phyloP scores from a whole-genome alignment of 2,888 invertebrate species.

The Drosophila sordidapex region DNA sequence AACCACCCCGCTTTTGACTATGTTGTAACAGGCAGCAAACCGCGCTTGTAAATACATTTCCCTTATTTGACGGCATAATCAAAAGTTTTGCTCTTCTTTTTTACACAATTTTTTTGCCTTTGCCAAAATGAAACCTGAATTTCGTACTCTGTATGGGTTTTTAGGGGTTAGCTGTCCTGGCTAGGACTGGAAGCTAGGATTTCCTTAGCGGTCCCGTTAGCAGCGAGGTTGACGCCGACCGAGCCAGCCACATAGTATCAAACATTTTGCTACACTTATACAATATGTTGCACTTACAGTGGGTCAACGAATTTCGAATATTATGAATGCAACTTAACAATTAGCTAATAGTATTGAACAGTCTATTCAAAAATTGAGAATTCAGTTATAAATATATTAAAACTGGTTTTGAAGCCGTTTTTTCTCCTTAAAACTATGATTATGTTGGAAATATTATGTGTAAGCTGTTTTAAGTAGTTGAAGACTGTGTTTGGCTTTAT shows the following conservation, averaged over 20 bases:
- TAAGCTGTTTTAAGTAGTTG: not conserved
- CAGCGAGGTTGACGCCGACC: constrained; percentile 38
- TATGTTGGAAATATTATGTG: not conserved
- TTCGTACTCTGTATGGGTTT: constrained; percentile 42
- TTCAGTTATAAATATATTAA: not conserved
- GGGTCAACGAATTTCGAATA: constrained; percentile 11
- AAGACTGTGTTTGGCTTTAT: not conserved
- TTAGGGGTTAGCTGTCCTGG: constrained; percentile 33
- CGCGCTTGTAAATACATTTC: constrained; percentile 69
- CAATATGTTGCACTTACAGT: constrained; percentile 73
- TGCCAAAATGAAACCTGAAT: constrained; percentile 71
- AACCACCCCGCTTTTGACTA: constrained; percentile 10
- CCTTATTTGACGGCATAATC: constrained; percentile 70
- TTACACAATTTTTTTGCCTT: constrained; percentile 14
- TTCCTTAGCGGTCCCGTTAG: constrained; percentile 28
- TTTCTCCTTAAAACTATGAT: not conserved
- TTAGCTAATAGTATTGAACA: not conserved
- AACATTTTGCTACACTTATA: constrained; percentile 78
- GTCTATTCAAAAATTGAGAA: not conserved
- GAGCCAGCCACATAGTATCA: constrained; percentile 70
- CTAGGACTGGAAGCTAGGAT: constrained; percentile 7
- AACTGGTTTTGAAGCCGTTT: not conserved
- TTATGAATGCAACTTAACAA: not conserved
- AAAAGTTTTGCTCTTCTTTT: constrained; percentile 53
- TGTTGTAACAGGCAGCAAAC: constrained; percentile 59